Conservation (phyloP, 2,797 vertebrate species). For the Urophycis tenuis region DNA sequence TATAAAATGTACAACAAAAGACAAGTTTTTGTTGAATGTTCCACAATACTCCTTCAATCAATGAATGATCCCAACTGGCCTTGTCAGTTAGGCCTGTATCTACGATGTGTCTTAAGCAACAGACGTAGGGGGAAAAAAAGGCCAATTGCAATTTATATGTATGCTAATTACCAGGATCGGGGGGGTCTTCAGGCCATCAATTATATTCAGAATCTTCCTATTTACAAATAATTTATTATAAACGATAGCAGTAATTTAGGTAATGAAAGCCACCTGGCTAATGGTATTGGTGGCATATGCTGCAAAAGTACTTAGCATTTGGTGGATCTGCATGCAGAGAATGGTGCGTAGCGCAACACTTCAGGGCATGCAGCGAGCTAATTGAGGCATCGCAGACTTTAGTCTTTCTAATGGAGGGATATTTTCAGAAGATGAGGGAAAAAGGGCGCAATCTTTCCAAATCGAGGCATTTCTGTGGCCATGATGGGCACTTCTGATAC, state of each 20-base stretch:
- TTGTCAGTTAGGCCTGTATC: slow-evolving; percentile 17
- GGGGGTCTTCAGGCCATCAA: slow-evolving; percentile 73
- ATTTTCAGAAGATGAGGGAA: slow-evolving; percentile 40
- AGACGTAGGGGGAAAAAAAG: slow-evolving; percentile 25
- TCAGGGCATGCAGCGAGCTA: slow-evolving; percentile 70
- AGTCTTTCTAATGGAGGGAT: slow-evolving; percentile 61
- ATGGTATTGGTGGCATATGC: slow-evolving; percentile 91
- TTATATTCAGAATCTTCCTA: slow-evolving; percentile 87
- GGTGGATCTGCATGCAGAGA: slow-evolving; percentile 77
- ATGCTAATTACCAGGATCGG: slow-evolving; percentile 63
- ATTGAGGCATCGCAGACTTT: slow-evolving; percentile 58
- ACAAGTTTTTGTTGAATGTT: slow-evolving; percentile 27
- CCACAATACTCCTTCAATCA: slow-evolving; percentile 38
- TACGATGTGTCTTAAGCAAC: slow-evolving; percentile 23
- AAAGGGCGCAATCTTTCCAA: slow-evolving; percentile 25
- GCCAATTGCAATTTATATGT: slow-evolving; percentile 45
- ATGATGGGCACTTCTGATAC: slow-evolving; percentile 16
- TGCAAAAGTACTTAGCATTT: slow-evolving; percentile 86
- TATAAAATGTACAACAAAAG: neutral
- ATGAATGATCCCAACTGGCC: slow-evolving; percentile 24
- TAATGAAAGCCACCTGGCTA: slow-evolving; percentile 88
- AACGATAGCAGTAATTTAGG: slow-evolving; percentile 92
- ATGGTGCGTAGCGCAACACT: slow-evolving; percentile 70
- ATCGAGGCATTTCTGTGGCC: slow-evolving; percentile 1
- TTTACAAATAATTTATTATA: slow-evolving; percentile 95